Evolutionary conservation across 2,888 invertebrate genomes (phyloP).

Genomic region (Brassicogethes aeneus): DNA sequence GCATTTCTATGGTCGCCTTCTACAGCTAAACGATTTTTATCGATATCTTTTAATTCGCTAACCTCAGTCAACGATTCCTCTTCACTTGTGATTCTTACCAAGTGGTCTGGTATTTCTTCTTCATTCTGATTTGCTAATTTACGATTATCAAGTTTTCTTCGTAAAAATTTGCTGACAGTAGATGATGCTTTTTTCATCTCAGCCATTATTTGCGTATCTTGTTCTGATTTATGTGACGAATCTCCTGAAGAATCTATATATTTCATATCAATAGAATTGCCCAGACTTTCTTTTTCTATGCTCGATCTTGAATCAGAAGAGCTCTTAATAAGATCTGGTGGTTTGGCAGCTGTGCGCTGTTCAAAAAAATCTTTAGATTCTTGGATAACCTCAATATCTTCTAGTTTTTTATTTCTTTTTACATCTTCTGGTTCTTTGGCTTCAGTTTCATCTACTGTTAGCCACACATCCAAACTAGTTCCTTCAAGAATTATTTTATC

Average conservation of each 20-base stretch:
- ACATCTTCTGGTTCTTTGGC: conserved; percentile 6
- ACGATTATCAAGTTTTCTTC: conserved; percentile 33
- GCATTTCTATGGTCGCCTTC: conserved; percentile 42
- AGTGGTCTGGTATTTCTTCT: conserved; percentile 7
- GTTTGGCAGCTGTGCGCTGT: conserved; percentile 31
- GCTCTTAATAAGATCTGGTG: conserved; percentile 38
- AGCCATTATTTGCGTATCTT: conserved; percentile 34
- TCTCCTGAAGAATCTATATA: conserved; percentile 40
- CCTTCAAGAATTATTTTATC: conserved; percentile 38
- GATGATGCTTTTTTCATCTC: conserved; percentile 36
- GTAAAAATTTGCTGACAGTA: conserved; percentile 33
- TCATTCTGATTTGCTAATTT: conserved; percentile 32
- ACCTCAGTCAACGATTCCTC: conserved; percentile 63
- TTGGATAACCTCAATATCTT: conserved; percentile 35
- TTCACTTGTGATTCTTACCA: conserved; percentile 48
- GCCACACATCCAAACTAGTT: conserved; percentile 41
- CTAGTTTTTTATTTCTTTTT: conserved; percentile 34
- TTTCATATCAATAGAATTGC: conserved; percentile 39
- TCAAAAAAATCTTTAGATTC: conserved; percentile 41
- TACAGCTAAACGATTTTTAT: conserved; percentile 45
- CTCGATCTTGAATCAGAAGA: conserved; percentile 37
- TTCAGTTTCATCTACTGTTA: conserved; percentile 35
- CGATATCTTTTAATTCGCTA: conserved; percentile 47
- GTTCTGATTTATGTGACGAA: conserved; percentile 38
- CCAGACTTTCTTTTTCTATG: conserved; percentile 35